Percentiles rank a stretch among this genome's conserved stretches.
Conservation (phyloP, 2,113 vertebrate genomes). For the Formicarius rufipectus region DNA sequence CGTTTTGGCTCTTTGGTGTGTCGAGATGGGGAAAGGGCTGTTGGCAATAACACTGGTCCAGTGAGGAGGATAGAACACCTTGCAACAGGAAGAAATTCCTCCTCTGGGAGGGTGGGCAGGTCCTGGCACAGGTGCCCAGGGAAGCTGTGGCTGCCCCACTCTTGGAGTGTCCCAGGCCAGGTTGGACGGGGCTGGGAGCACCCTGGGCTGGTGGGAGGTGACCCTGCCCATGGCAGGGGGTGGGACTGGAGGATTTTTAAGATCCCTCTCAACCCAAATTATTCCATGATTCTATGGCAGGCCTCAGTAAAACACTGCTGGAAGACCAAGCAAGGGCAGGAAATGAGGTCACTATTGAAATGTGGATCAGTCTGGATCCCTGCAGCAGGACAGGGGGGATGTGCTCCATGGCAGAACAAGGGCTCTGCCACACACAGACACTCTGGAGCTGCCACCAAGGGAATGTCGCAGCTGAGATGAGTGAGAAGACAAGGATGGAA, state of each 20-base stretch:
- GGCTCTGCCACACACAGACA: background rate
- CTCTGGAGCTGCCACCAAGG: fast-evolving
- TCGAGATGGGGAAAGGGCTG: background rate
- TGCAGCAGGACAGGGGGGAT: background rate
- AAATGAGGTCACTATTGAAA: background rate
- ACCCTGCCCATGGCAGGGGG: background rate
- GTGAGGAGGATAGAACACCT: background rate
- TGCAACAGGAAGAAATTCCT: background rate
- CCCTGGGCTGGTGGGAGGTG: fast-evolving
- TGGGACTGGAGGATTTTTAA: background rate
- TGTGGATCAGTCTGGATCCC: background rate
- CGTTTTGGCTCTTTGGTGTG: background rate
- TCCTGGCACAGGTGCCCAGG: background rate
- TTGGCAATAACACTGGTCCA: fast-evolving
- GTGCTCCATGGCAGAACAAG: background rate
- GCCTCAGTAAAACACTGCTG: background rate
- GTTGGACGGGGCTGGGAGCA: fast-evolving
- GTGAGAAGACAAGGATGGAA: background rate
- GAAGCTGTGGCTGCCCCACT: background rate
- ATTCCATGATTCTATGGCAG: background rate
- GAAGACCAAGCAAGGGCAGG: background rate
- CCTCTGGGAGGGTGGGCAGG: background rate
- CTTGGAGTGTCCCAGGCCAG: background rate
- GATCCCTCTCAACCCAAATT: background rate
- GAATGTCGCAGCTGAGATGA: background rate